A percentile compares a stretch with the other conserved stretches of the same genome.
phyloP scores from a whole-genome alignment of 2,888 invertebrate genomes.

The Drosophila nr. perissopoda region DNA sequence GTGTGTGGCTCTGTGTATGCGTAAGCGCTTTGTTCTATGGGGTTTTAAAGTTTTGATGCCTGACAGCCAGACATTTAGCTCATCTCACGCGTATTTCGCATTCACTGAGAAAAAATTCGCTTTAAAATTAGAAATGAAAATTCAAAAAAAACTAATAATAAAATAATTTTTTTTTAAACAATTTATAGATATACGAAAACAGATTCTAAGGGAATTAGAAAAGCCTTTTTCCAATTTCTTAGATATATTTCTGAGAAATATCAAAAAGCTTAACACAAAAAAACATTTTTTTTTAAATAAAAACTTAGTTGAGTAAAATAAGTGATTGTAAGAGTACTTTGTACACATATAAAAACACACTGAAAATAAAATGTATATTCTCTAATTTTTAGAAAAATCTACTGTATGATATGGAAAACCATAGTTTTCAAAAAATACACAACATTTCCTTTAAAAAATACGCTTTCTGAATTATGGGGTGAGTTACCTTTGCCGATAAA shows the following conservation, averaged over 20 bases:
- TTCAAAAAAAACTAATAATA: fast-evolving
- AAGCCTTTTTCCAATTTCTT: fast-evolving
- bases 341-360: neutral
- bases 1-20: slow-evolving; percentile 14
- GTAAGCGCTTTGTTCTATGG: slow-evolving; percentile 49
- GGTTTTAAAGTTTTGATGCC: slow-evolving; percentile 48
- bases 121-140: neutral
- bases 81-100: slow-evolving; percentile 13
- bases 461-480: neutral
- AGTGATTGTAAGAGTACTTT: neutral
- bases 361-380: neutral
- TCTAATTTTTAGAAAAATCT: neutral
- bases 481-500: neutral
- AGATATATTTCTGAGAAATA: neutral
- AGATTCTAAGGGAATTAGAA: neutral
- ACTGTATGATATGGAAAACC: neutral
- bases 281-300: neutral
- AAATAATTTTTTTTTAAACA: neutral
- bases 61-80: slow-evolving; percentile 46
- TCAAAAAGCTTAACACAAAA: neutral
- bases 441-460: neutral
- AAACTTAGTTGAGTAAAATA: neutral
- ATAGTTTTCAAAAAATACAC: neutral
- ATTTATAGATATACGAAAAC: too few species aligned
- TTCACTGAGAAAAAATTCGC: neutral